phyloP scores from a whole-genome alignment of 2,888 invertebrate species.

The Lomographa bimaculata region DNA sequence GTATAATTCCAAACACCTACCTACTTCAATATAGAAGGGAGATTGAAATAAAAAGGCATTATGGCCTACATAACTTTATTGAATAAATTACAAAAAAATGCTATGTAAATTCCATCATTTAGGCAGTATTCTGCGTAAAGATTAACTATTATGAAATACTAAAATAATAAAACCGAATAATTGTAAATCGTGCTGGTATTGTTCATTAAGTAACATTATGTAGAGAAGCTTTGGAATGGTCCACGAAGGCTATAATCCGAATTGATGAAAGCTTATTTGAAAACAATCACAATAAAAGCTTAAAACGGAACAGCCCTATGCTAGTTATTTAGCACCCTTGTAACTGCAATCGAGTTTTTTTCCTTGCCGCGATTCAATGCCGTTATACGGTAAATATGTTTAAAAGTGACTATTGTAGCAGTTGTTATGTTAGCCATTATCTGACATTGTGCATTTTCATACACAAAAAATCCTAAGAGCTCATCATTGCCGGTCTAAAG shows the following conservation, averaged over 20 bases:
- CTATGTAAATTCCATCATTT: constrained; percentile 57
- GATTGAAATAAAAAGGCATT: constrained; percentile 27
- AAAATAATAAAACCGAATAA: constrained; percentile 55
- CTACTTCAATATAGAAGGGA: too few species aligned
- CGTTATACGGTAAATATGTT: too few species aligned
- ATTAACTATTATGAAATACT: constrained; percentile 49
- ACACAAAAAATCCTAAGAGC: too few species aligned
- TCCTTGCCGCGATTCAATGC: too few species aligned
- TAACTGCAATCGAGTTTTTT: too few species aligned
- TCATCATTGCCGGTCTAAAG: too few species aligned
- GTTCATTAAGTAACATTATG: constrained; percentile 19
- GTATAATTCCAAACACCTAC: too few species aligned
- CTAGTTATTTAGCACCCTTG: constrained; percentile 19
- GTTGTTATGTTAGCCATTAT: too few species aligned
- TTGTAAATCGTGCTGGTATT: constrained; percentile 39
- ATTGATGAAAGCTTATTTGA: constrained; percentile 39
- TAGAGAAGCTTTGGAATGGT: constrained; percentile 60
- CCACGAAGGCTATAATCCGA: constrained; percentile 45
- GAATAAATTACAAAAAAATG: constrained; percentile 75
- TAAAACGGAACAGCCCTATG: constrained; percentile 13
- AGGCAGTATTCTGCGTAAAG: constrained; percentile 60
- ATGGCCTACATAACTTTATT: constrained; percentile 73
- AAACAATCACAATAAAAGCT: constrained; percentile 25
- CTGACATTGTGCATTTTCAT: too few species aligned
- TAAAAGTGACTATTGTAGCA: too few species aligned